A percentile compares a stretch with the other conserved stretches of the same genome.
Evolutionary conservation across 2,113 vertebrate genomes (phyloP).

Genomic region (Ariopsis seemanni): DNA sequence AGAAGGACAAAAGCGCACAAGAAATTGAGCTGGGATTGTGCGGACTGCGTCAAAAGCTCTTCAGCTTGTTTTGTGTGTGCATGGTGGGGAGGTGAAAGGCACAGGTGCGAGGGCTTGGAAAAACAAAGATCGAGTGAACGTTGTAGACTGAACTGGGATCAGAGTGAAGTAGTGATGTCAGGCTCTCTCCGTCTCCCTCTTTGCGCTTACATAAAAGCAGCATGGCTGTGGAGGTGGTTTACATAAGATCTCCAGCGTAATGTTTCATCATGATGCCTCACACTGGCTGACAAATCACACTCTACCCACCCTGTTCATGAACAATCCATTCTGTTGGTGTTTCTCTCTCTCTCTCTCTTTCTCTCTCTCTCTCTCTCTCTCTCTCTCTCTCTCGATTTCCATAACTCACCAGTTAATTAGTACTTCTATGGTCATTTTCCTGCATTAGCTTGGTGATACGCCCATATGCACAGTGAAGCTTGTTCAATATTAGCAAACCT

Average conservation of each 20-base stretch:
- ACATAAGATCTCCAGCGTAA: constrained; percentile 58
- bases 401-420: constrained; percentile 9
- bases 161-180: constrained; percentile 29
- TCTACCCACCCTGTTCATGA: constrained; percentile 34
- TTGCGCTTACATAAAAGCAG: constrained; percentile 54
- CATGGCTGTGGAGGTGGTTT: constrained; percentile 57
- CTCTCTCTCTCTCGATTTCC: not conserved
- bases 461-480: constrained; percentile 27
- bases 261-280: constrained; percentile 47
- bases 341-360: not conserved
- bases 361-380: not conserved
- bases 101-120: constrained; percentile 31
- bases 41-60: constrained; percentile 20
- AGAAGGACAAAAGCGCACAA: constrained; percentile 34
- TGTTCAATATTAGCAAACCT: constrained; percentile 10
- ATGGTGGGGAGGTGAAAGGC: not conserved
- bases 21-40: constrained; percentile 32
- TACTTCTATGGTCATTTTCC: constrained; percentile 27
- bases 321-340: not conserved
- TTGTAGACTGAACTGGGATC: constrained; percentile 30
- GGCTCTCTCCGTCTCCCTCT: constrained; percentile 25
- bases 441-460: constrained; percentile 18
- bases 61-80: constrained; percentile 6
- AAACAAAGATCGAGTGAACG: not conserved
- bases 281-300: constrained; percentile 45